These are phyloP conservation scores for Acanthoscelides obtectus DNA, from an alignment of 2,888 invertebrate genomes.

Conservation along the genomic window DNA sequence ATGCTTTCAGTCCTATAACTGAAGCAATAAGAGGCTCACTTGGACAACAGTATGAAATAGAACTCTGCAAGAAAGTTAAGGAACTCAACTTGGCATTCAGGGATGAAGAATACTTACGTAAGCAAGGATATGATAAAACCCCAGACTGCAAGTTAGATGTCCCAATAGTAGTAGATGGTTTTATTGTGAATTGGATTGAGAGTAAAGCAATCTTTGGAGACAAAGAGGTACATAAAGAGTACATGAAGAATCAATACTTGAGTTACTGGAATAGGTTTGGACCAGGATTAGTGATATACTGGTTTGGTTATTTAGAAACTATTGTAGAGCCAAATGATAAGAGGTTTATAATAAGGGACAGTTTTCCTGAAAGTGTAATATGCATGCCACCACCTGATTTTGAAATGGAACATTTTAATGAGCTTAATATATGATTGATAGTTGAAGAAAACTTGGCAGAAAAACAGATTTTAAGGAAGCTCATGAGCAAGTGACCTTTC, in stretches of 20 bases:
- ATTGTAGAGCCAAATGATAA: constrained; percentile 50
- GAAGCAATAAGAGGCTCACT: constrained; percentile 51
- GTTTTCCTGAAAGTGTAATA: constrained; percentile 57
- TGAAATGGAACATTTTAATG: constrained; percentile 2
- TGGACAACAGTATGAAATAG: constrained; percentile 82
- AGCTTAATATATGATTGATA: not conserved
- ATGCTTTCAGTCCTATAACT: not conserved
- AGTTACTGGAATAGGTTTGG: constrained; percentile 94
- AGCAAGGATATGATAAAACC: constrained; percentile 88
- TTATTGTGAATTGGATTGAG: constrained; percentile 91
- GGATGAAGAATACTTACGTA: constrained; percentile 76
- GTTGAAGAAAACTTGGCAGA: not conserved
- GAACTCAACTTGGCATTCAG: constrained; percentile 58
- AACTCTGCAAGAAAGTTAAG: constrained; percentile 60
- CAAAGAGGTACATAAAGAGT: constrained; percentile 71
- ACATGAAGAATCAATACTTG: constrained; percentile 77
- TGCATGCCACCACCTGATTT: constrained; percentile 19
- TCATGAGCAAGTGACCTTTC: too few species aligned
- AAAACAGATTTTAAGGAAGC: too few species aligned
- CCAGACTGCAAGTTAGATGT: constrained; percentile 89
- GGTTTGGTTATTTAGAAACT: constrained; percentile 82
- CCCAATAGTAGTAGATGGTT: constrained; percentile 80
- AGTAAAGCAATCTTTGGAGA: constrained; percentile 95
- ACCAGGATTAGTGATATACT: constrained; percentile 89
- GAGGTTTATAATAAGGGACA: constrained; percentile 56